Percentiles rank a stretch among this genome's conserved stretches.
Conservation (phyloP, 2,888 invertebrate genomes). For the Clitarchus hookeri region DNA sequence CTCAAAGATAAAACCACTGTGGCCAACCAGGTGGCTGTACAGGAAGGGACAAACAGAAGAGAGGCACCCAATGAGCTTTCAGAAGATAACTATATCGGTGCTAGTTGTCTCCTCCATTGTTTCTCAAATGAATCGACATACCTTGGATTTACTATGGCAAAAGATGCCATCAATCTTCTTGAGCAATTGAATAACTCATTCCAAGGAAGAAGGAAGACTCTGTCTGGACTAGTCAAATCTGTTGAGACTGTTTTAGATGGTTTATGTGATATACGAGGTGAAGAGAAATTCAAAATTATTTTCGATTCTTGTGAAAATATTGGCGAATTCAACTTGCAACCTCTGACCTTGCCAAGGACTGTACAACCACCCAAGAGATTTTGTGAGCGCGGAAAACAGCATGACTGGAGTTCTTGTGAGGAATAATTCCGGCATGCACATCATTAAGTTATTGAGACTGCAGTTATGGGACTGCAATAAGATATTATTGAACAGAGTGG, state of each 20-base stretch:
- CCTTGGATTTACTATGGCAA: slow-evolving; percentile 26
- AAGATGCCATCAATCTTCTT: slow-evolving; percentile 21
- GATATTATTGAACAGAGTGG: slow-evolving; percentile 19
- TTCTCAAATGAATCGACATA: slow-evolving; percentile 21
- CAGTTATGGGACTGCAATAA: neutral
- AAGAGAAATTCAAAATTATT: slow-evolving; percentile 27
- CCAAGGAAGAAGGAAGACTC: slow-evolving; percentile 28
- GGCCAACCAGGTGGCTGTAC: slow-evolving; percentile 31
- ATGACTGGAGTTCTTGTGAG: neutral
- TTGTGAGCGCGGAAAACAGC: neutral
- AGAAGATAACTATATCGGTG: slow-evolving; percentile 19
- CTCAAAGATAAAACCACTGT: slow-evolving; percentile 22
- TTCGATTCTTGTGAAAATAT: slow-evolving; percentile 17
- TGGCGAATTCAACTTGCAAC: slow-evolving; percentile 3
- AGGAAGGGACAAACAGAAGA: slow-evolving; percentile 26
- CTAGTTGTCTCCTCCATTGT: slow-evolving; percentile 28
- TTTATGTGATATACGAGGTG: slow-evolving; percentile 18
- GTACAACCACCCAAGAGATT: neutral
- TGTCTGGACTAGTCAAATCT: slow-evolving; percentile 27
- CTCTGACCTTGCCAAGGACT: slow-evolving; percentile 21
- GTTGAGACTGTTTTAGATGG: slow-evolving; percentile 18
- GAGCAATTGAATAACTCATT: slow-evolving; percentile 25
- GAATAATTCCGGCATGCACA: slow-evolving; percentile 11
- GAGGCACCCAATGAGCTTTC: slow-evolving; percentile 23
- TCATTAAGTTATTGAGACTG: neutral